Evolutionary conservation across 2,888 invertebrate species (phyloP), one percentile per base, ranked within the genome.

Genomic region (Graphium colonna): DNA sequence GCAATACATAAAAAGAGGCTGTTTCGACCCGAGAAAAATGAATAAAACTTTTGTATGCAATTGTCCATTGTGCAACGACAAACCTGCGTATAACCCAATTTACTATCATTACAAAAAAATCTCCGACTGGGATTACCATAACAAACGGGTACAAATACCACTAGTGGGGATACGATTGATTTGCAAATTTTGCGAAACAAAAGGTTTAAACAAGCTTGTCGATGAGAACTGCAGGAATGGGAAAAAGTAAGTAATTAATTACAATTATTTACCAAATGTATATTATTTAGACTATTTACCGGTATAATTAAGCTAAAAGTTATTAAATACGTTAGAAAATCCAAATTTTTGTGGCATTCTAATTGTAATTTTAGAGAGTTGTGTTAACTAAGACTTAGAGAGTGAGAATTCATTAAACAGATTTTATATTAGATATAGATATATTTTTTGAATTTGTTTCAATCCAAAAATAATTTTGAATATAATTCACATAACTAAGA

Each of bases 21-120:
- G 86, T 67, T 52, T 69, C 18, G 55, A 69, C 58, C 72, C 69
- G 62, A 66, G 61, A 18, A 67, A 64, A 57, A 39, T 77, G 53
- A 82, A 79, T 55, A 73, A 71, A 60, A 82, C 79, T 55, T 82
- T 82, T 65, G 63, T 72, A 62, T 86, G 85, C 65, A 84, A 80
- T 69, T 86, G 85, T 60, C 79, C 76, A 36, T 60, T 84, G 31
- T 84, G 85, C 61, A 84, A 84, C 63, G 77, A 82, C 62, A 83
- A 82, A 65, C 73, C 79, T 53, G 68, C 71, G 13, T 59, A 64
- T 45, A 74, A 79, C 43, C 47, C 57, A 50, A 58, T 62, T 49
- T 72, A 73, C 65, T 83, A 77, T 59, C 68, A 73, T 39, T 85
- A 83, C 62, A 65, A 60, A 43, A 67, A 60, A 46, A 44, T 77